Conservation (phyloP, 2,888 invertebrate genomes). For the Tuberolachnus salignus region DNA sequence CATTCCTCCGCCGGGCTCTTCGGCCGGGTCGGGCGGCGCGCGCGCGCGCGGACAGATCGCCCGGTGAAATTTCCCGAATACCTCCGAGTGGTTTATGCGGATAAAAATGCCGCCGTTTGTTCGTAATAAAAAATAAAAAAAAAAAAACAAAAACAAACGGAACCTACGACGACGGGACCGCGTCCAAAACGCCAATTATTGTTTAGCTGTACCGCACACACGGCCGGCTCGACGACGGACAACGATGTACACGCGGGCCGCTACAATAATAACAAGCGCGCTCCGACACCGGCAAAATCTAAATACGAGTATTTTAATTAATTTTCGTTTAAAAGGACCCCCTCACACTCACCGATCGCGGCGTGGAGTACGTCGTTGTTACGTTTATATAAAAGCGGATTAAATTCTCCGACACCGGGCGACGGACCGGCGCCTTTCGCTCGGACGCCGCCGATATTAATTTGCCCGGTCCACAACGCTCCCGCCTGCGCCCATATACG, state of each 20-base stretch:
- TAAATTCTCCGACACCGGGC: conserved; percentile 49
- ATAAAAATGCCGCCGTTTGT: conserved; percentile 35
- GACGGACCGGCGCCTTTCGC: conserved; percentile 49
- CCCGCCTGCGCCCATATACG: neutral
- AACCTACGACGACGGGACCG: conserved; percentile 1
- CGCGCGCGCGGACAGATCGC: too few relatives aligned
- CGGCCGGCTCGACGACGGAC: conserved; percentile 10
- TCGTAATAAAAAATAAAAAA: conserved; percentile 32
- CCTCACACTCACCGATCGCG: neutral
- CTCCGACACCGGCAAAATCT: conserved; percentile 17
- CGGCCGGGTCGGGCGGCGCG: neutral
- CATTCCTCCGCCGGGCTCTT: conserved; percentile 34
- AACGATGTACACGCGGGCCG: conserved; percentile 32
- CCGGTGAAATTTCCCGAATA: conserved; percentile 37
- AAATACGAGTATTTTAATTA: conserved; percentile 48
- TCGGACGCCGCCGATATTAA: conserved; percentile 48
- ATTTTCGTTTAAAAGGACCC: conserved; percentile 47
- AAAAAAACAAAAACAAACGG: too few relatives aligned
- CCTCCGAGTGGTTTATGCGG: conserved; percentile 28
- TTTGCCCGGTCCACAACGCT: conserved; percentile 31
- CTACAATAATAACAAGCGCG: neutral
- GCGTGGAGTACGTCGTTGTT: conserved; percentile 20
- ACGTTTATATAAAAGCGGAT: conserved; percentile 56
- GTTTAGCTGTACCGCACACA: too few relatives aligned
- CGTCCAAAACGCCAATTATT: conserved; percentile 14